Conservation (phyloP, 2,797 vertebrate species). For the Enteromius thamalakanensis region DNA sequence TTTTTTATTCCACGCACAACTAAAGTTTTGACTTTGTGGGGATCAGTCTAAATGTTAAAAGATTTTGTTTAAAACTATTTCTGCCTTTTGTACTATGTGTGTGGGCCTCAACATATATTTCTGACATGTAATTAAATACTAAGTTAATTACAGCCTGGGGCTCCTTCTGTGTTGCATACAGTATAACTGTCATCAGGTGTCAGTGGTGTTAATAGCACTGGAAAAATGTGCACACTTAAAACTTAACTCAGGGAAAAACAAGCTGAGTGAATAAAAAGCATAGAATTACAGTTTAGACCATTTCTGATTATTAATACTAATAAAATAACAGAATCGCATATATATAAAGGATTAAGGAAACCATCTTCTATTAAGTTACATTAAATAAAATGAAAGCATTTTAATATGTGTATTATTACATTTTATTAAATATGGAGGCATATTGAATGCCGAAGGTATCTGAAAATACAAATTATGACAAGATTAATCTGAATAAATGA, state of each 20-base stretch:
- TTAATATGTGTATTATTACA: too few relatives aligned
- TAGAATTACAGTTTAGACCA: not conserved
- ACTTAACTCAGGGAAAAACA: not conserved
- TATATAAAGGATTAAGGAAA: not conserved
- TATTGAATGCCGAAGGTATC: not conserved
- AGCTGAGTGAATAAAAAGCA: constrained; percentile 1
- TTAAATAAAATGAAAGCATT: not conserved
- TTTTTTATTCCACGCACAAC: not conserved
- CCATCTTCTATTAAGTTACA: not conserved
- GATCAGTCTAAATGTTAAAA: not conserved
- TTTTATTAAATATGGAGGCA: not conserved
- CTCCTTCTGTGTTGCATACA: constrained; percentile 5
- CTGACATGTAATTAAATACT: constrained; percentile 25
- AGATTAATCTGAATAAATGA: not conserved
- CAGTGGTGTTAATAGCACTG: not conserved
- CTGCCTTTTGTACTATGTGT: constrained; percentile 8
- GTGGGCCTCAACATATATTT: constrained; percentile 7
- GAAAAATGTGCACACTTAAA: constrained; percentile 1
- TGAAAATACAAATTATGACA: not conserved
- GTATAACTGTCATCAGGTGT: constrained; percentile 29
- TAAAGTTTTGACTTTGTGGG: not conserved
- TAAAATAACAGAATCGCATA: not conserved
- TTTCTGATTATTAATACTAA: not conserved
- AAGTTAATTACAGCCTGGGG: constrained; percentile 7
- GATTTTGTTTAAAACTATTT: not conserved